A percentile compares a stretch with the other conserved stretches of the same genome.
Evolutionary conservation across 2,113 vertebrate genomes (phyloP).

Genomic region (Silurus meridionalis): DNA sequence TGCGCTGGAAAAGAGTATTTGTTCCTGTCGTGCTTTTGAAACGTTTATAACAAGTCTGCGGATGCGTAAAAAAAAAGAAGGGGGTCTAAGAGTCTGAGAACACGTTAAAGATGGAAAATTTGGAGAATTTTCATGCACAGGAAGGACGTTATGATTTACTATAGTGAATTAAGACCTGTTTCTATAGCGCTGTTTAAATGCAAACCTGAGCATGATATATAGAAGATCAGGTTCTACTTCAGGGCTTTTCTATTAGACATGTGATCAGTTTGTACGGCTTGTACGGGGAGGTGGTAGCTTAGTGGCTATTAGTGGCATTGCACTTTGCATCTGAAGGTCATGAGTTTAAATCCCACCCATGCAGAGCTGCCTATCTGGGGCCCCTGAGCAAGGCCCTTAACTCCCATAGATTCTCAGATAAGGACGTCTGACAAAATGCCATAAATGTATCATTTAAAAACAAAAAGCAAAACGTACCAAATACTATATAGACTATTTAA

Average conservation of each 20-base stretch:
- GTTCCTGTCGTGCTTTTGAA: neutral
- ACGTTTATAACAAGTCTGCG: neutral
- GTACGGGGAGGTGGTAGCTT: too few relatives aligned
- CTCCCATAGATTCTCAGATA: too few relatives aligned
- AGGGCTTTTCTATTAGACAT: neutral
- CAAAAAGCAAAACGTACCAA: too few relatives aligned
- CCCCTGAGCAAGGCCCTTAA: too few relatives aligned
- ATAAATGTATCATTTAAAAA: too few relatives aligned
- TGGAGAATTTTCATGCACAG: neutral
- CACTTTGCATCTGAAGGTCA: too few relatives aligned
- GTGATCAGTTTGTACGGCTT: too few relatives aligned
- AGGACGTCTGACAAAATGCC: too few relatives aligned
- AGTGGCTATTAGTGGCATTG: too few relatives aligned
- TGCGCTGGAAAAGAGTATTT: neutral
- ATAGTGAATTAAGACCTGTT: neutral
- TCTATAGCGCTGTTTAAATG: neutral
- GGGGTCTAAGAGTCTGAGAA: neutral
- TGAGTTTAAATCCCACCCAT: too few relatives aligned
- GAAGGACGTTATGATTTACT: neutral
- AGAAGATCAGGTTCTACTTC: neutral
- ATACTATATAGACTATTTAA: neutral
- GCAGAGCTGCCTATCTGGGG: too few relatives aligned
- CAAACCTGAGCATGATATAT: neutral
- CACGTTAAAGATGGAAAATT: neutral
- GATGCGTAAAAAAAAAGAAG: neutral